Evolutionary conservation across 2,113 vertebrate species (phyloP), one percentile per base, ranked within the genome.

Genomic region (Semicossyphus pulcher): DNA sequence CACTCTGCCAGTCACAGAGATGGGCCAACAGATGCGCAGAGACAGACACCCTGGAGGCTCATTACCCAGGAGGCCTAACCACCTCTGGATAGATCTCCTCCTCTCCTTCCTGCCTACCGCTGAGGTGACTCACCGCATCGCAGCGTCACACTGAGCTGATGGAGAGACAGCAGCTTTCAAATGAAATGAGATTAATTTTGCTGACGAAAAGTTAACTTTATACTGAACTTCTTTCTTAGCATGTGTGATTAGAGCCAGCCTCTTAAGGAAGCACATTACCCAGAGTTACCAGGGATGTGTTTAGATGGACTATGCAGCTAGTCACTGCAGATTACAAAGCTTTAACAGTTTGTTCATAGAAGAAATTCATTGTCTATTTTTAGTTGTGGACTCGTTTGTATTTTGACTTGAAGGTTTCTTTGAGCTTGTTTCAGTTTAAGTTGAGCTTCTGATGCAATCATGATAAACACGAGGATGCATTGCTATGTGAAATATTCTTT

Each of bases 41-140:
- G 65, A 83, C 34, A 56, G 54, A 47, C 67, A 51, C 62, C 83
- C 62, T 20, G 41, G 60, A 76, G 85, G 80, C 66, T 86, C 76
- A 79, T 85, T 85, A 81, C 66, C 75, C 86, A 68, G 15, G 31
- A 86, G 64, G 60, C 44, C 42, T 21, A 70, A 70, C 29, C 59
- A 36, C 57, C 60, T 36, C 58, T 28, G 67, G 41, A 64, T 61
- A 51, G 71, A 72, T 64, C 54, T 53, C 26, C 29, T 61, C 70
- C 3, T 28, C 39, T 47, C 34, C 21, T 67, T 72, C 48, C 66
- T 54, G 57, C 60, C 56, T 49, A 62, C 37, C 16, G 15, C 56
- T 64, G 54, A 74, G 64, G 48, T 51, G 68, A 54, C 15, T 34
- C 31, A 62, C 10, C 62, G 16, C 37, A 6, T 26, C 18, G 3